A percentile compares a stretch with the other conserved stretches of the same genome.
Conservation (phyloP, 92 coral and sea anemone species). For the Epizoanthus stellaris region DNA sequence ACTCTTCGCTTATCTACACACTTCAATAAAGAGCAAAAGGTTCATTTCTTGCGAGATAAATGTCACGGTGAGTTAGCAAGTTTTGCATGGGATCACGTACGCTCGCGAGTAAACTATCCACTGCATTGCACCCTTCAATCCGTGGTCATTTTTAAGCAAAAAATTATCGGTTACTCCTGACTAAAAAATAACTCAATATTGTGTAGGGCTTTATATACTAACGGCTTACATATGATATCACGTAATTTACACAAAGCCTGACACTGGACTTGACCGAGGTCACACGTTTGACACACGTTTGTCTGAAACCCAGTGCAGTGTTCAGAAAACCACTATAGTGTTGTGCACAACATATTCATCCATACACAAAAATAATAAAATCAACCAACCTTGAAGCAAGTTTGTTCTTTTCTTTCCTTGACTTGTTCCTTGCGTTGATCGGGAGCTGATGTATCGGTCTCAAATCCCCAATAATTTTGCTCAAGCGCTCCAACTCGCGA, state of each 20-base stretch:
- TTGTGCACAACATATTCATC: background rate
- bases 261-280: too few species aligned
- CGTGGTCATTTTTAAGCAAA: background rate
- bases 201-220: background rate
- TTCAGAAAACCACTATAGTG: background rate
- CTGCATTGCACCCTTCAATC: background rate
- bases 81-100: background rate
- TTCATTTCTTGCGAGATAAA: background rate
- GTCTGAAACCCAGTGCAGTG: background rate
- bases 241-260: background rate
- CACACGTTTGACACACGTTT: background rate
- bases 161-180: background rate
- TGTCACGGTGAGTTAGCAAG: conserved; percentile 10
- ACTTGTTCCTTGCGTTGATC: conserved; percentile 88
- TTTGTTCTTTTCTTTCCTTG: conserved; percentile 98
- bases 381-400: conserved; percentile 93
- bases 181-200: background rate
- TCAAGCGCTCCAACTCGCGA: conserved; percentile 89
- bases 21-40: background rate
- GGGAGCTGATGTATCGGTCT: conserved; percentile 97
- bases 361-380: background rate
- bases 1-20: too few species aligned
- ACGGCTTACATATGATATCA: background rate
- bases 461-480: conserved; percentile 84
- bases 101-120: too few species aligned